These are phyloP conservation scores for Calameuta idolon DNA, from an alignment of 2,888 invertebrate genomes.

Conservation along the genomic window DNA sequence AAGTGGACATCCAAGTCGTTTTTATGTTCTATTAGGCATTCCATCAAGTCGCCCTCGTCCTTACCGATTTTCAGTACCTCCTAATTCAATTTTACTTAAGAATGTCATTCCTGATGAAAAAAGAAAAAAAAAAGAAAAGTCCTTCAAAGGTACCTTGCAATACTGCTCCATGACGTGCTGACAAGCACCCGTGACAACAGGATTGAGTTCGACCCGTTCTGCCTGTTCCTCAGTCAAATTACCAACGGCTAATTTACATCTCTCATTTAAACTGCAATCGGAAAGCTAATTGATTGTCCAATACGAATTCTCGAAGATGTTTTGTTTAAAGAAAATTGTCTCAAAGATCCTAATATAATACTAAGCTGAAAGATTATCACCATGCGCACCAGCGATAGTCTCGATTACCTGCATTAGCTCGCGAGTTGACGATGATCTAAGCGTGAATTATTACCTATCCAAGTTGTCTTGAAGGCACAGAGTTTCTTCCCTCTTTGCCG, in stretches of 20 bases:
- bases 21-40: conserved; percentile 93
- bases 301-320: too few species aligned
- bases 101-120: conserved; percentile 26
- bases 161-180: conserved; percentile 81
- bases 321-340: too few species aligned
- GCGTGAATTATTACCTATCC: conserved; percentile 66
- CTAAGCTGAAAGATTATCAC: not conserved
- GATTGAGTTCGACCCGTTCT: conserved; percentile 90
- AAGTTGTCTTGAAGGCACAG: conserved; percentile 90
- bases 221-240: conserved; percentile 92
- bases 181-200: conserved; percentile 86
- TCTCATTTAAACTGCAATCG: conserved; percentile 69
- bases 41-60: conserved; percentile 91
- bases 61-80: conserved; percentile 76
- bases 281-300: conserved; percentile 5
- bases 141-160: conserved; percentile 70
- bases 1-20: conserved; percentile 85
- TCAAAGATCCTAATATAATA: not conserved
- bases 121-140: conserved; percentile 12
- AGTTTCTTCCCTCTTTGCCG: conserved; percentile 92
- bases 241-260: conserved; percentile 82
- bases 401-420: not conserved
- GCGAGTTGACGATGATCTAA: too few species aligned
- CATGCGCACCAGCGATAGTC: not conserved
- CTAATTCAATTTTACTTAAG: conserved; percentile 31